Percentiles rank a stretch among this genome's conserved stretches.
Evolutionary conservation across 2,888 invertebrate species (phyloP).

Genomic region (Timema cristinae): DNA sequence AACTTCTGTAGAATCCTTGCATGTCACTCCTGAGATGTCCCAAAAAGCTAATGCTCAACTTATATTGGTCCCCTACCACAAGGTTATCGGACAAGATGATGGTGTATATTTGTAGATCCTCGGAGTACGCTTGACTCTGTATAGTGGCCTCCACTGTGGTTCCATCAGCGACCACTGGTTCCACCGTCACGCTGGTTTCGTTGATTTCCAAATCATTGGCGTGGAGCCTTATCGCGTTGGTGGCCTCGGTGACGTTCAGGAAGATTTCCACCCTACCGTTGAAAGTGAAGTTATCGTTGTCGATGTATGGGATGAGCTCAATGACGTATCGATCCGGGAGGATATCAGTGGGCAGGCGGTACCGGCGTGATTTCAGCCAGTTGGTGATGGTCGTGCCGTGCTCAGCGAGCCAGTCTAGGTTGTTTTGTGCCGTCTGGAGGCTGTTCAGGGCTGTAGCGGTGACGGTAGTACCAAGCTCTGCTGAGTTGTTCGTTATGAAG

Average conservation of each 20-base stretch:
- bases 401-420: not conserved
- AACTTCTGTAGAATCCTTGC: constrained; percentile 60
- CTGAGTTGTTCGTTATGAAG: no score
- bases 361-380: not conserved
- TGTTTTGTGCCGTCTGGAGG: constrained; percentile 1
- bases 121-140: no score
- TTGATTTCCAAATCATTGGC: constrained; percentile 47
- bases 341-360: not conserved
- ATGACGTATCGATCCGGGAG: not conserved
- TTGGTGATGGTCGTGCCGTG: not conserved
- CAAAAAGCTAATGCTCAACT: constrained; percentile 50
- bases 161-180: not conserved
- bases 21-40: constrained; percentile 55
- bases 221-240: constrained; percentile 47
- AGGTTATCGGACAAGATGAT: no score
- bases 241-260: constrained; percentile 40
- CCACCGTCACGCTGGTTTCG: constrained; percentile 26
- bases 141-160: no score
- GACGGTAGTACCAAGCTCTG: not conserved
- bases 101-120: no score
- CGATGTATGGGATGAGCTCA: not conserved
- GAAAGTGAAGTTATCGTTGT: constrained; percentile 8
- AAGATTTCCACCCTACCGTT: constrained; percentile 44
- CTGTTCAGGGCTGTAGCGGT: not conserved
- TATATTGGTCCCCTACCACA: no score